A percentile compares a stretch with the other conserved stretches of the same genome.
Conservation (phyloP, 2,113 vertebrate genomes). For the Fukomys damarensis region DNA sequence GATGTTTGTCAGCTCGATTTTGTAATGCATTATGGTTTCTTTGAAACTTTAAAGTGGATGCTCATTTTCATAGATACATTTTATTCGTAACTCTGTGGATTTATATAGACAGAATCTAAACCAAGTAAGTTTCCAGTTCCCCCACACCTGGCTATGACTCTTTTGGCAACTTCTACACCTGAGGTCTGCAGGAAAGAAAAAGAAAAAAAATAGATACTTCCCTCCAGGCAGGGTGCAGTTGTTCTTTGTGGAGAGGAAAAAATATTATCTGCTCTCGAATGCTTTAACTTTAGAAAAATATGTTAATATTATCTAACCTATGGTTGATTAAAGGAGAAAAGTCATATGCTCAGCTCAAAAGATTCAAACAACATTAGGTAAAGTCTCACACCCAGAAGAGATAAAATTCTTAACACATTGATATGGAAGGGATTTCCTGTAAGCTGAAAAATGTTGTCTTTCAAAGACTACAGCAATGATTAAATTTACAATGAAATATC, state of each 20-base stretch:
- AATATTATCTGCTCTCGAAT: background rate
- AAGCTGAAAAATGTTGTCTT: background rate
- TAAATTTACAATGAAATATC: background rate
- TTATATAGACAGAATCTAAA: background rate
- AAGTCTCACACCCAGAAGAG: background rate
- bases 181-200: background rate
- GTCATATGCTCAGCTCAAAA: background rate
- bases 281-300: constrained; percentile 5
- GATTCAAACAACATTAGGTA: background rate
- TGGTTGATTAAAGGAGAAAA: background rate
- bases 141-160: background rate
- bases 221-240: background rate
- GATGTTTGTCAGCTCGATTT: background rate
- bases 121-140: background rate
- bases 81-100: background rate
- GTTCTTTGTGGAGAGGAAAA: background rate
- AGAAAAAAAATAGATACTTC: background rate
- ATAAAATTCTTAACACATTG: constrained; percentile 1
- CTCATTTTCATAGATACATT: background rate
- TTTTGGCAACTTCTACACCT: background rate
- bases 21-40: background rate
- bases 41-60: background rate
- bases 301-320: background rate
- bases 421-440: background rate
- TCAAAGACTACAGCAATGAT: background rate